Base-by-base conservation (phyloP, 2,113 vertebrate species). In the Romanogobio albipinnatus region DNA sequence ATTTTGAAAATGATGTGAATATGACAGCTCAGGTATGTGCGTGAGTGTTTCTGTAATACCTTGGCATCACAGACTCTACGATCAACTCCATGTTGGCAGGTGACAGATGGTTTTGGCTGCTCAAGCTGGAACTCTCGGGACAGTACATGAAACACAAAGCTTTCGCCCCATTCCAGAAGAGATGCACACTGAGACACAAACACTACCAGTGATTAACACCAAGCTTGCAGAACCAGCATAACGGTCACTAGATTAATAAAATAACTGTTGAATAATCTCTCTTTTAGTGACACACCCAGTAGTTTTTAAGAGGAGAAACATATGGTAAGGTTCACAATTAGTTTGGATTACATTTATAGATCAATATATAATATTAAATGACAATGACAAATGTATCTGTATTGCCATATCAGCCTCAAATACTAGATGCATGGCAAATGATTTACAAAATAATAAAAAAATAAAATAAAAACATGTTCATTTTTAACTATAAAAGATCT, bases 111-210 rank as follows among this genome's bases (percentile, higher is more conserved):
- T 88, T 98, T 99, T 43, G 98, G 98, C 89, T 96, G 96, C 87
- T 98, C 97, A n/a, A 99, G 93, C 90, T 98, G 96, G 90, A 98
- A 99, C 84, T 99, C 98, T 36, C 94, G 94, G 71, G 97, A 99
- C 33, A 96, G 93, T 22, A 97, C 96, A 1, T 99, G 98, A 90
- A 98, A 99, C 61, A 98, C 88, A 87, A 98, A 99, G 1, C 94
- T 96, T 92, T 99, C 96, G 0, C 95, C 97, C 97, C 98, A 99
- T 11, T 99, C 97, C 84, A 98, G 90, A 76, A 99, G 26, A 84
- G 85, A 87, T 59, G 15, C 84, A 85, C 89, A 91, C 82, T 87
- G 49, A 83, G 76, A 88, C 26, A 76, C 19, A 84, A 66, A 62
- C 24, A 73, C 19, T n/a, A 61, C 11, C 45, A 78, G 17, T 22